These are phyloP conservation scores for Chiloscyllium punctatum DNA, from an alignment of 2,797 vertebrate species.

Conservation along the genomic window DNA sequence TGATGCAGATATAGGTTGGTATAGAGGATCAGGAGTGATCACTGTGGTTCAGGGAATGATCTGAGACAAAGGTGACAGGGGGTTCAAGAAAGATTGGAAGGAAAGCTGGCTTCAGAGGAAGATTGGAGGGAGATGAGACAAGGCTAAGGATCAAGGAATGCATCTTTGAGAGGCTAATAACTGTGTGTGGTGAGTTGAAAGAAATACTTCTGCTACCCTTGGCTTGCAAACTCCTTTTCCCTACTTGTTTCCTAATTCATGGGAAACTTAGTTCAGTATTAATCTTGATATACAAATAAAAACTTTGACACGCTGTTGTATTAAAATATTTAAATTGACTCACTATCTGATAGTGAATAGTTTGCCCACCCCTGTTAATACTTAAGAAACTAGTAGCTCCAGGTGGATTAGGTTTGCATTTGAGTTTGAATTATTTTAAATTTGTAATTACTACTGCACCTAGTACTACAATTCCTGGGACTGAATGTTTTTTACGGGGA, in stretches of 20 bases:
- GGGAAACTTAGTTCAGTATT: background rate
- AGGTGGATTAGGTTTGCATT: background rate
- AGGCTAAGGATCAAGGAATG: background rate
- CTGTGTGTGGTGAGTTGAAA: background rate
- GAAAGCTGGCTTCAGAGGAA: background rate
- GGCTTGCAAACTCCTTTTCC: background rate
- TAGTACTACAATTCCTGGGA: background rate
- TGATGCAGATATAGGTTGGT: too few species aligned
- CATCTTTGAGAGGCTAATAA: background rate
- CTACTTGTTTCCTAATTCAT: background rate
- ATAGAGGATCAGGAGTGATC: background rate
- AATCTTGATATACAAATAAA: background rate
- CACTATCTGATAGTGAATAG: background rate
- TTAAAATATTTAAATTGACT: background rate
- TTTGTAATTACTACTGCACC: background rate
- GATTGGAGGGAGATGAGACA: background rate
- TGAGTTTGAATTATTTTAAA: background rate
- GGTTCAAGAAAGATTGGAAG: background rate
- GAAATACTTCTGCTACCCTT: background rate
- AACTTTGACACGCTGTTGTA: background rate
- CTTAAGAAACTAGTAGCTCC: background rate
- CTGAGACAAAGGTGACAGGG: background rate
- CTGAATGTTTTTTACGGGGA: too few species aligned
- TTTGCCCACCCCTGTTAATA: background rate
- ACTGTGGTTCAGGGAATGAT: background rate